phyloP scores from a whole-genome alignment of 2,113 vertebrate species.

The Cisticola juncidis region DNA sequence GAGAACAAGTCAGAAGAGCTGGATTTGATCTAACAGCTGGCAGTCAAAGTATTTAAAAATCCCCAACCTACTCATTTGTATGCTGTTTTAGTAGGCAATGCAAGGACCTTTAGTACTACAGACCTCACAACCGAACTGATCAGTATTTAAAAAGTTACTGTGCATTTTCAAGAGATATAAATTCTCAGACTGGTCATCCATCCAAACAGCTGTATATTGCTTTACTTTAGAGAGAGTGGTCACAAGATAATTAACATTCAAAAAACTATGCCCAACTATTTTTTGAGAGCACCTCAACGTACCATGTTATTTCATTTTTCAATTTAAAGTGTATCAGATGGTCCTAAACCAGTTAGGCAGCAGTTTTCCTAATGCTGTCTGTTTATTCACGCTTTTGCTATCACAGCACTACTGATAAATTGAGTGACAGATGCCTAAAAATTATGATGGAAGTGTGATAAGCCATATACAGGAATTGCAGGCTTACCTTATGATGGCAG shows the following conservation, averaged over 20 bases:
- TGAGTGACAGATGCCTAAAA: neutral
- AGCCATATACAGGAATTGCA: conserved; percentile 15
- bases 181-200: conserved; percentile 26
- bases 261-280: neutral
- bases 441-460: neutral
- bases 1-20: neutral
- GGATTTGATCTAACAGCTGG: neutral
- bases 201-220: neutral
- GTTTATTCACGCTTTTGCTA: neutral
- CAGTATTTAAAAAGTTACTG: neutral
- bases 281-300: neutral
- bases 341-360: neutral
- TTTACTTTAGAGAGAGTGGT: conserved; percentile 9
- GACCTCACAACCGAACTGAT: neutral
- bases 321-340: neutral
- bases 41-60: neutral
- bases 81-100: neutral
- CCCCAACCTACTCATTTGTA: neutral
- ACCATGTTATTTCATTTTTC: neutral
- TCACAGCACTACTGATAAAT: neutral
- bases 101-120: neutral
- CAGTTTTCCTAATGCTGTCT: neutral
- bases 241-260: neutral
- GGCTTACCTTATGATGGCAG: conserved; percentile 31
- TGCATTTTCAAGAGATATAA: neutral